Evolutionary conservation across 92 coral and sea anemone species (phyloP).

Genomic region (Palythoa caribaeorum): DNA sequence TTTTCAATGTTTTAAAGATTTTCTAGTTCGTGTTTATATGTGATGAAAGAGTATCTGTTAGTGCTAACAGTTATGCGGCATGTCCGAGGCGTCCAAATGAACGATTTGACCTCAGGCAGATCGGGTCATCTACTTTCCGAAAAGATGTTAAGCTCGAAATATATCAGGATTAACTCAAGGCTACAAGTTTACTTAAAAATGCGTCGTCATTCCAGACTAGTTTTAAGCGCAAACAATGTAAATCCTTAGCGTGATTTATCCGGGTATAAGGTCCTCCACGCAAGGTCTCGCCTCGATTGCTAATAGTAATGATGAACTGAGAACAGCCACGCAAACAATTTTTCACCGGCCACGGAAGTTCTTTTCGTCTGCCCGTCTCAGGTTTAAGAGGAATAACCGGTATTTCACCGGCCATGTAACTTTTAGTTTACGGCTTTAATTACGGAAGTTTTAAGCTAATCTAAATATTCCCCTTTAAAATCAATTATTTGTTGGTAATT

Average conservation of each 20-base stretch:
- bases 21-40: not conserved
- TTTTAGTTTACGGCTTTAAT: not conserved
- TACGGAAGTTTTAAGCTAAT: not conserved
- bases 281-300: not conserved
- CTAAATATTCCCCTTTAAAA: not conserved
- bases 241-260: conserved; percentile 4
- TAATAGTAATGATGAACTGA: not conserved
- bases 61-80: conserved; percentile 1
- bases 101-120: conserved; percentile 30
- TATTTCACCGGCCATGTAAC: not conserved
- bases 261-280: not conserved
- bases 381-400: not conserved
- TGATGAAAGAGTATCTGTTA: conserved; percentile 18
- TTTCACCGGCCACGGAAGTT: not conserved
- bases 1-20: not conserved
- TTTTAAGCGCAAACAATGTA: not conserved
- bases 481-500: not conserved
- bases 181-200: not conserved
- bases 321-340: not conserved
- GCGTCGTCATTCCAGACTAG: not conserved
- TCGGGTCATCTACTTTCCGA: conserved; percentile 6
- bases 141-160: not conserved
- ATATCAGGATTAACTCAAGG: not conserved
- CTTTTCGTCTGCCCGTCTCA: not conserved
- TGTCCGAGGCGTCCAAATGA: not conserved